A percentile compares a stretch with the other conserved stretches of the same genome.
phyloP scores from a whole-genome alignment of 2,888 invertebrate genomes.

The Macrosoma leucophasiata region DNA sequence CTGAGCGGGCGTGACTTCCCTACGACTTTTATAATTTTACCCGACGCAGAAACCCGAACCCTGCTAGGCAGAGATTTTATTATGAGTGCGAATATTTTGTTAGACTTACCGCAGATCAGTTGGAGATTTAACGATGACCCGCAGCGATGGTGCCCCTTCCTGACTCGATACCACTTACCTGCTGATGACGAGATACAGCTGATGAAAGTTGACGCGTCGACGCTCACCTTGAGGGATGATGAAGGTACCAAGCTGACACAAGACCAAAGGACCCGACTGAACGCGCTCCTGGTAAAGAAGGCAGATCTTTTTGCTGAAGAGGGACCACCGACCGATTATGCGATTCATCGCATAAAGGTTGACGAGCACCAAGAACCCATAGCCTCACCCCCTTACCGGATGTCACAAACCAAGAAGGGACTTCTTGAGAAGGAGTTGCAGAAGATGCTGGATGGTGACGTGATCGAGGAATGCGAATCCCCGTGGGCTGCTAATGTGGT shows the following conservation, averaged over 20 bases:
- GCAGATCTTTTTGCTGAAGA: conserved; percentile 8
- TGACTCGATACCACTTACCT: conserved; percentile 4
- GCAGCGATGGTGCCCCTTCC: background rate
- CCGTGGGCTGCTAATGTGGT: conserved; percentile 33
- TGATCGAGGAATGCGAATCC: conserved; percentile 27
- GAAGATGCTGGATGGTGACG: conserved; percentile 28
- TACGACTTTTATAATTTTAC: conserved; percentile 8
- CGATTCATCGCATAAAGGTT: conserved; percentile 30
- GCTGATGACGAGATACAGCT: background rate
- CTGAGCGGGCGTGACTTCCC: conserved; percentile 1
- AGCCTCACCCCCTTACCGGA: conserved; percentile 35
- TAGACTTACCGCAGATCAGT: background rate
- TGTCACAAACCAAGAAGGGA: conserved; percentile 30
- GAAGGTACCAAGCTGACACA: conserved; percentile 10
- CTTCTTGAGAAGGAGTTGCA: conserved; percentile 28
- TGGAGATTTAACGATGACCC: background rate
- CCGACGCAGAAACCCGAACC: conserved; percentile 9
- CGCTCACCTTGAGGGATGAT: conserved; percentile 7
- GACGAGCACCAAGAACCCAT: conserved; percentile 32
- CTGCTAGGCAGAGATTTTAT: conserved; percentile 7
- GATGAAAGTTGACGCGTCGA: conserved; percentile 2
- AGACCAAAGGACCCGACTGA: conserved; percentile 6
- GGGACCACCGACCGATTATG: conserved; percentile 19
- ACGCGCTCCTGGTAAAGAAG: conserved; percentile 4
- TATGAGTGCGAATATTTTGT: background rate